Percentiles rank a stretch among this genome's conserved stretches.
These are phyloP conservation scores for Anseranas semipalmata DNA, from an alignment of 2,113 vertebrate species.

Conservation along the genomic window DNA sequence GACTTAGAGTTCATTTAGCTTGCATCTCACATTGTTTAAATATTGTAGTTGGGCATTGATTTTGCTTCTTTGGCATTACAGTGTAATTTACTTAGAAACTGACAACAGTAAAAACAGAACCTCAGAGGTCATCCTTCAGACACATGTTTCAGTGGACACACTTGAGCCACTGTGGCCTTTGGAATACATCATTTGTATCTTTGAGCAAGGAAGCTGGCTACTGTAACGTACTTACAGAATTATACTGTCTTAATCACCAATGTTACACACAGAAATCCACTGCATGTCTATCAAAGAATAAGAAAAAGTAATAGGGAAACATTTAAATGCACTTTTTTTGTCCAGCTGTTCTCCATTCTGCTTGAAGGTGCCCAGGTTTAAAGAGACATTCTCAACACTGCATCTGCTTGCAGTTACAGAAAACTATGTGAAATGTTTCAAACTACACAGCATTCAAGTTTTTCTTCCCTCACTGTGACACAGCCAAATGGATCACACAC, in stretches of 20 bases:
- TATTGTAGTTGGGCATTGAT: neutral
- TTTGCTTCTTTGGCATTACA: neutral
- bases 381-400: neutral
- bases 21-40: neutral
- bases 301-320: neutral
- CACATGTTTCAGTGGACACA: neutral
- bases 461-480: neutral
- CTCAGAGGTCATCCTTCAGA: neutral
- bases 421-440: neutral
- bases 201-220: neutral
- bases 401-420: neutral
- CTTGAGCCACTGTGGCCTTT: neutral
- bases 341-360: neutral
- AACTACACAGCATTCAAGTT: neutral
- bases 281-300: neutral
- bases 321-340: neutral
- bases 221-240: neutral
- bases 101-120: neutral
- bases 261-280: neutral
- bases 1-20: neutral
- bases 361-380: neutral
- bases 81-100: neutral
- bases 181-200: accelerated
- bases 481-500: neutral
- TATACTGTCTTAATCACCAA: neutral